These are phyloP conservation scores for Clamator glandarius DNA, from an alignment of 2,797 vertebrate species.

Conservation along the genomic window DNA sequence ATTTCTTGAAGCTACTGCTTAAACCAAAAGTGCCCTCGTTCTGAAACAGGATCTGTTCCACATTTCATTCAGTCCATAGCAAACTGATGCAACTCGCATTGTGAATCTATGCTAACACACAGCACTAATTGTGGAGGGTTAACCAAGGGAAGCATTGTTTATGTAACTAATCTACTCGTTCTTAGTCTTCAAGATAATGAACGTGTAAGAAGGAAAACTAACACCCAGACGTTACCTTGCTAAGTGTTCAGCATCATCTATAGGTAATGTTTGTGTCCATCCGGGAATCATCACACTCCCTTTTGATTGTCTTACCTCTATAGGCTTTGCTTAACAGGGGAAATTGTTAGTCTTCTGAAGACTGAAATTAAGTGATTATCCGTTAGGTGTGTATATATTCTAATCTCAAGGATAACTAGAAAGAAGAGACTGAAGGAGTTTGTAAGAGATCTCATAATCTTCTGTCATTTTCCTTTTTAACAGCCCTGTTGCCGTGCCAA, in stretches of 20 bases:
- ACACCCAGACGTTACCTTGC: neutral
- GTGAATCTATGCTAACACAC: slow-evolving; percentile 20
- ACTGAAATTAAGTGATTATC: neutral
- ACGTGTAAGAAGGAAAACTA: neutral
- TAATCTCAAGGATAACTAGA: slow-evolving; percentile 48
- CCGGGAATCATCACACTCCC: neutral
- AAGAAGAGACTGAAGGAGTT: neutral
- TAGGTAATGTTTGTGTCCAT: neutral
- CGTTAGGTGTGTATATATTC: neutral
- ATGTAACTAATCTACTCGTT: neutral
- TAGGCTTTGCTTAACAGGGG: slow-evolving; percentile 54
- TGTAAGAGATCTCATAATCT: neutral
- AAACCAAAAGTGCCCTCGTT: slow-evolving; percentile 72
- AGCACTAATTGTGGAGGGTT: slow-evolving; percentile 39
- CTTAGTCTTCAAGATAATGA: neutral
- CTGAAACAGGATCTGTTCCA: slow-evolving; percentile 30
- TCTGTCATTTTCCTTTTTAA: neutral
- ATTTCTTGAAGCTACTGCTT: slow-evolving; percentile 47
- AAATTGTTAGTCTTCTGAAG: slow-evolving; percentile 34
- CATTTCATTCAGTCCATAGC: neutral
- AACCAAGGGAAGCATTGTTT: neutral
- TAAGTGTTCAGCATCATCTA: neutral
- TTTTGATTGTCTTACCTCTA: slow-evolving; percentile 22
- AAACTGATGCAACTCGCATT: neutral
- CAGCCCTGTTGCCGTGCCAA: slow-evolving; percentile 27